Base-by-base conservation (phyloP, 2,797 vertebrate genomes). In the Mormyrus hasselquistii region DNA sequence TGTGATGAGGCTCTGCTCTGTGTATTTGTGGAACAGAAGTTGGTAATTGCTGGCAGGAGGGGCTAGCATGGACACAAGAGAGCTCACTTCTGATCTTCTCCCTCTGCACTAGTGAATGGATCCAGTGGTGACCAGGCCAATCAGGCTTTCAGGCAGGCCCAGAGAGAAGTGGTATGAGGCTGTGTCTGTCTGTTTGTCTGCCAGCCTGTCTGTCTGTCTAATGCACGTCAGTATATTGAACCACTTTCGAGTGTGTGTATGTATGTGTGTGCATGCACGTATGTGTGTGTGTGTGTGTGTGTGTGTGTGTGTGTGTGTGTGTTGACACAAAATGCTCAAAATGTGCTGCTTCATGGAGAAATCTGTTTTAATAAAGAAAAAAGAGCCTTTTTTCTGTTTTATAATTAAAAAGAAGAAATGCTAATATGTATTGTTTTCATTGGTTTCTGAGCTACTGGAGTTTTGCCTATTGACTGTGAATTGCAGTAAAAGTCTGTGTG, bases 111-210 rank as follows among this genome's bases (percentile, higher is more conserved):
- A 95, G 95, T 90, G 0, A 96, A 94, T n/a, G 93, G 92, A 4
- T 8, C 93, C 9, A 92, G 91, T 12, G 92, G 93, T 0, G 92
- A 93, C 4, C 90, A 91, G n/a, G 57, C 94, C 0, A 95, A 96
- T 38, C 89, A 93, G 44, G 91, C 95, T 8, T 94, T 95, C 88
- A 93, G 95, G 55, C 93, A 92, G 73, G 96, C 95, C 0, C 94
- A 96, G 92, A 93, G 94, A 93, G 96, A 96, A 93, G 96, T 96
- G 95, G 96, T 96, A 92, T 1, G 93, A 7, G 29, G 25, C 25
- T 14, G 1, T 65, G 34, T 29, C 19, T 59, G 10, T 82, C 76
- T 22, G 10, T 73, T 0, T 41, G 34, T 73, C 29, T 50, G 88
- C 9, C n/a, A 25, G 86, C 5, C 25, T 62, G 86, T 55, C 10